Evolutionary conservation across 2,888 invertebrate genomes (phyloP), one percentile per base, ranked within the genome.

Genomic region (Xestia rhomboidea): DNA sequence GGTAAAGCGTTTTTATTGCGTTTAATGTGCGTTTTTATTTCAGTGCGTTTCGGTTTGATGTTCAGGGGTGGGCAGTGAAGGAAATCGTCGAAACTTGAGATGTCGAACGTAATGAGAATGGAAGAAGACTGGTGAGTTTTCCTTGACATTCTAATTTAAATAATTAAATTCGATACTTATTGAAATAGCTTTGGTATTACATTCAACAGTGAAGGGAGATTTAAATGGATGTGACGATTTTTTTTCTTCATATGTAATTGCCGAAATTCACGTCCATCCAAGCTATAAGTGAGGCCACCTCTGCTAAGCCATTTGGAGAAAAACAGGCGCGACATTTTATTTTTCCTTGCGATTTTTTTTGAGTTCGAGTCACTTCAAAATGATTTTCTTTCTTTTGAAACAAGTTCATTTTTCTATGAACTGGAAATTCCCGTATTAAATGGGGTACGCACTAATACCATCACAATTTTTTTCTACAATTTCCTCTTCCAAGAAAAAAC

Each of bases 21-120:
- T 89, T 88, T 91, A 91, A 91, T 91, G 91, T 82, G 82, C 86
- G 87, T 90, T 91, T 92, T 91, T 91, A 91, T 91, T 91, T 89
- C 79, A 82, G 82, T 84, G 84, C 89, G 85, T 87, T 89, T 86
- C 89, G 79, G 83, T 89, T 90, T 90, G 90, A 90, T 90, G 89
- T 86, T 73, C 71, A 79, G 71, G 79, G 82, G 84, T 74, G 84
- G 66, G 83, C 66, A 83, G 71, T 51, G 83, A 13, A 64, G 69
- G 44, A 73, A 83, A 76, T 60, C 64, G 72, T 67, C 62, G 79
- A 63, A 34, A 41, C 78, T 77, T 71, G 70, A 79, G 72, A 73
- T 49, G 73, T 78, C 24, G 62, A 63, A 68, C 38, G 60, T 49
- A 74, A 84, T 75, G 68, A 64, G 64, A 68, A 54, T 60, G 68